A percentile compares a stretch with the other conserved stretches of the same genome.
Conservation (phyloP, 2,888 invertebrate species). For the Thecocarcelia acutangulata region DNA sequence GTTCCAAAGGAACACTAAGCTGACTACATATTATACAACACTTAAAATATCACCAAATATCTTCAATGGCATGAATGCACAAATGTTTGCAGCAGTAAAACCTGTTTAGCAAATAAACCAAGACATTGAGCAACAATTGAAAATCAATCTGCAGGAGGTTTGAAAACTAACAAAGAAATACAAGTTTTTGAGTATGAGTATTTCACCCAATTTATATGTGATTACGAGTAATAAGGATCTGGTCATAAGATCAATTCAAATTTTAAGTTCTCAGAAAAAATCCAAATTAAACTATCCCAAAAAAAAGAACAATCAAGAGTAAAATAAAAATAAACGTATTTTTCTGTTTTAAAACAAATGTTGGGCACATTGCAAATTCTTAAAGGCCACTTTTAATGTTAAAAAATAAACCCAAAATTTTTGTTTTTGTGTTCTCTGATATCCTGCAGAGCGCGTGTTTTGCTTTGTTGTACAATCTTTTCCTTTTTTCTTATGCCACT, state of each 20-base stretch:
- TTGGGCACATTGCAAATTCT: constrained; percentile 25
- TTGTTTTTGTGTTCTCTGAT: constrained; percentile 26
- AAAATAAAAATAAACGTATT: background rate
- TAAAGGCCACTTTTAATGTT: constrained; percentile 19
- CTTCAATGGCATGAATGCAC: constrained; percentile 29
- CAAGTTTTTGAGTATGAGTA: background rate
- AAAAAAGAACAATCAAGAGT: background rate
- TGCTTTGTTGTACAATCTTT: constrained; percentile 14
- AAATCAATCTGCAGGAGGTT: background rate
- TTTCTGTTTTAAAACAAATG: constrained; percentile 29
- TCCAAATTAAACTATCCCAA: constrained; percentile 25
- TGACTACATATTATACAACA: too few relatives aligned
- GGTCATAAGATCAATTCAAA: constrained; percentile 53
- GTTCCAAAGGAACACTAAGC: too few relatives aligned
- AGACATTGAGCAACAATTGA: constrained; percentile 28
- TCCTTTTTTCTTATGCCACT: background rate
- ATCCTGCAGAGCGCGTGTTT: constrained; percentile 68
- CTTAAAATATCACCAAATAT: constrained; percentile 5
- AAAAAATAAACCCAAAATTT: background rate
- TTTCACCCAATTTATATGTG: constrained; percentile 17
- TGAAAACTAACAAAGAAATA: background rate
- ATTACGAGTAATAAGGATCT: constrained; percentile 19
- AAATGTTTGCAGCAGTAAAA: constrained; percentile 9
- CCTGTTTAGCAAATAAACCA: constrained; percentile 3
- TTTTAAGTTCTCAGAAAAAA: constrained; percentile 48